Conservation (phyloP, 1,140 invertebrate species). For the Bombus superbus region DNA sequence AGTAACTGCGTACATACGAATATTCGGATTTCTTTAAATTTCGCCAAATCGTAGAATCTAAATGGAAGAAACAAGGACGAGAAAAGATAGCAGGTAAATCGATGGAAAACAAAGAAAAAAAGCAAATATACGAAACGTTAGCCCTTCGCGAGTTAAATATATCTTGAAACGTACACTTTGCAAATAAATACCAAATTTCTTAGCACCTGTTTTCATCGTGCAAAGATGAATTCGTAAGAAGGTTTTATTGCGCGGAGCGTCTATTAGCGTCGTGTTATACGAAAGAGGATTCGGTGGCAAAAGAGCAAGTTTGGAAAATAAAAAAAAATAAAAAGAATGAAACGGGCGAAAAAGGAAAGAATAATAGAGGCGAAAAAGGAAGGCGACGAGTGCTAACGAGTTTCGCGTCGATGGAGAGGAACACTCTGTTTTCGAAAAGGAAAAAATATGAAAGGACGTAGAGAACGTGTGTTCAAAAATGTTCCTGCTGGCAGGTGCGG, state of each 20-base stretch:
- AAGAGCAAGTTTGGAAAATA: neutral
- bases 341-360: neutral
- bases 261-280: too few relatives aligned
- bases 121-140: neutral
- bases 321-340: neutral
- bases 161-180: too few relatives aligned
- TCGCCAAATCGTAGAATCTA: neutral
- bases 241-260: neutral
- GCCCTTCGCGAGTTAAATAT: too few relatives aligned
- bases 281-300: neutral
- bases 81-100: neutral
- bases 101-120: neutral
- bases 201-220: neutral
- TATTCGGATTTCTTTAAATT: too few relatives aligned
- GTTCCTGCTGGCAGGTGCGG: conserved; percentile 40
- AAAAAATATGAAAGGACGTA: conserved; percentile 15
- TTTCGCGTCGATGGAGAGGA: conserved; percentile 1
- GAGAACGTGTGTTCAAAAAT: conserved; percentile 41
- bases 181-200: neutral
- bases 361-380: neutral
- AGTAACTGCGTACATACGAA: too few relatives aligned
- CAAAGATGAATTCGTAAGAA: neutral
- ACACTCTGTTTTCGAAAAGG: neutral
- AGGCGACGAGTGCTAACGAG: neutral
- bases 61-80: neutral